Base-by-base conservation (phyloP, 2,113 vertebrate species). In the Pluvialis apricaria region DNA sequence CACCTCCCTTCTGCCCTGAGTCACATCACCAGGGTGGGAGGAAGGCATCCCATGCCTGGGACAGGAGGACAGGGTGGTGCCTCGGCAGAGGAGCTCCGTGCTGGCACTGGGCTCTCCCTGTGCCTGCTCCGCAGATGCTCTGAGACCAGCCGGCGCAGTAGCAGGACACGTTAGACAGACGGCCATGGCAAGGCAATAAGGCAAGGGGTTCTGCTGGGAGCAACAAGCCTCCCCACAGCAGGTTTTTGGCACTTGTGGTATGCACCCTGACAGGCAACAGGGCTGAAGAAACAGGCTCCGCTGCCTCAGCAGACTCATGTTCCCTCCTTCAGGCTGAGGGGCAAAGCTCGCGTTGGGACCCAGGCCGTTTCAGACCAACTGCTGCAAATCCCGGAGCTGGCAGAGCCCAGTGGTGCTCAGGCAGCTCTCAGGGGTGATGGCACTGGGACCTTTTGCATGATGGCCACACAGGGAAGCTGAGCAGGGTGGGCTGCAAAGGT, bases 381-480 rank as follows among this genome's bases (percentile, higher is more conserved):
- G 1, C 78, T 44, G 51, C 0, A 0, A 86, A 42, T 0, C 24
- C 34, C 1, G 0, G 55, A 51, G 80, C 3, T 0, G 0, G 80
- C 45, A 92, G 66, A 79, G 45, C 42, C 15, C 49, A 42, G 70
- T 0, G 2, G 18, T 0, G 1, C 32, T 24, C 32, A 2, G 18
- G 32, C 32, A 76, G 64, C 64, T 70, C 64, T 15, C 28, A 4
- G 22, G 31, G 17, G 22, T 0, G 0, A 49, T 2, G 5, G 36
- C 34, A 69, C 40, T 2, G 11, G n/a, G 38, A 52, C 40, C 25
- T 71, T 40, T 6, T 25, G 31, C 22, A 22, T 0, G 1, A 49
- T 1, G 0, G 45, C 24, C 40, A 36, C 0, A 1, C 32, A 24
- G 52, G 11, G 16, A 0, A 1, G n/a, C 16, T 1, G 0, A n/a